phyloP scores from a whole-genome alignment of 2,888 invertebrate genomes.

The Heliconius charithonia region DNA sequence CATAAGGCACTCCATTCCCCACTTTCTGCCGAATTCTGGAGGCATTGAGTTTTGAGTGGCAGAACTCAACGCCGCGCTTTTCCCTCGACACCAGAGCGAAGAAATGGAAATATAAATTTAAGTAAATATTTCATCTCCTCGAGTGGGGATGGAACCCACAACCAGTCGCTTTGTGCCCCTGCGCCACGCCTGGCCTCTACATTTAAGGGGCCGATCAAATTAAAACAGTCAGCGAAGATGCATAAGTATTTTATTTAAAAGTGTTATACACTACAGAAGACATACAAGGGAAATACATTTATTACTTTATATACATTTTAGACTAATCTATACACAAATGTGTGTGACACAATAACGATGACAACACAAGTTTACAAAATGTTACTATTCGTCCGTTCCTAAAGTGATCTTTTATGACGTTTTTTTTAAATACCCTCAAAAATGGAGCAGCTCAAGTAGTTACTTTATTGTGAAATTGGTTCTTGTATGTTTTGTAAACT shows the following conservation, averaged over 20 bases:
- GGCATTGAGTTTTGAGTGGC: too few relatives aligned
- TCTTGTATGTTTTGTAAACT: not conserved
- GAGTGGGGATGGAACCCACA: too few relatives aligned
- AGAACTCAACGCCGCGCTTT: too few relatives aligned
- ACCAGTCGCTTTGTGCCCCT: too few relatives aligned
- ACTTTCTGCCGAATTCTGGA: too few relatives aligned
- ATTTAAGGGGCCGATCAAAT: not conserved
- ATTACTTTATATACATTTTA: constrained; percentile 20
- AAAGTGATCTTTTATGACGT: not conserved
- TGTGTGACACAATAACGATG: constrained; percentile 1
- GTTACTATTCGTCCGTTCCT: not conserved
- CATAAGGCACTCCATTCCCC: too few relatives aligned
- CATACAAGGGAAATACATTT: not conserved
- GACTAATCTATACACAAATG: constrained; percentile 18
- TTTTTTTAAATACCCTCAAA: not conserved
- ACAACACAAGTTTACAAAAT: constrained; percentile 2
- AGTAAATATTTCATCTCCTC: too few relatives aligned
- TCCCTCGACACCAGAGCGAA: too few relatives aligned
- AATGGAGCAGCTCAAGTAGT: not conserved
- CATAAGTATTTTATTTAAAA: constrained; percentile 32
- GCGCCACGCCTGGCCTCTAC: not conserved
- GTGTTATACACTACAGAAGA: constrained; percentile 31
- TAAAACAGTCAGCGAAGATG: not conserved
- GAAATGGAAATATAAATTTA: too few relatives aligned
- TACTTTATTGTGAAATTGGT: not conserved